Evolutionary conservation across 1,140 invertebrate species (phyloP).

Genomic region (Ceratina calcarata): DNA sequence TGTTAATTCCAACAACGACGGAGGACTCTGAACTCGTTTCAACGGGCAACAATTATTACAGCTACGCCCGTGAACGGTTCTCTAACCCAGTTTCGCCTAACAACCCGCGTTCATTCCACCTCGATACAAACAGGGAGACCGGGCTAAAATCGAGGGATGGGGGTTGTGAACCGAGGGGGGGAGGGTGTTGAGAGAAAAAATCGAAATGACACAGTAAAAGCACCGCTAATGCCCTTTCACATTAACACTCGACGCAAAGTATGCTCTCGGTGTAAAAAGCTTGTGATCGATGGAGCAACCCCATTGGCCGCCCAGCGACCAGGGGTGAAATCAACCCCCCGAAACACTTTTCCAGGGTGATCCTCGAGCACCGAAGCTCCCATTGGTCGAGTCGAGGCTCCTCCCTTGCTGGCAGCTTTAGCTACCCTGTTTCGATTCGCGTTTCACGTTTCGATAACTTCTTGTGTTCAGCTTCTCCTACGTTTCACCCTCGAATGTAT

Average conservation of each 20-base stretch:
- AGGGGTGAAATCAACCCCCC: slow-evolving; percentile 62
- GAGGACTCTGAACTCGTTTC: no score
- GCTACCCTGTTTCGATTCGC: not conserved
- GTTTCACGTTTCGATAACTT: slow-evolving; percentile 39
- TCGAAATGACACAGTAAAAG: slow-evolving; percentile 75
- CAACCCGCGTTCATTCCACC: slow-evolving; percentile 39
- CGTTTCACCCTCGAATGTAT: slow-evolving; percentile 18
- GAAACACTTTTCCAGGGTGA: slow-evolving; percentile 42
- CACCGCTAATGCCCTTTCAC: slow-evolving; percentile 78
- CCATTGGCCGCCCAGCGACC: slow-evolving; percentile 68
- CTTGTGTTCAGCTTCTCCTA: slow-evolving; percentile 18
- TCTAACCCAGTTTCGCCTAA: slow-evolving; percentile 68
- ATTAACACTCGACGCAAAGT: slow-evolving; percentile 79
- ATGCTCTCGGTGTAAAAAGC: slow-evolving; percentile 68
- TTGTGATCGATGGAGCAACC: slow-evolving; percentile 75
- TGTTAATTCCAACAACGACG: not conserved
- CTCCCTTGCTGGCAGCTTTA: slow-evolving; percentile 63
- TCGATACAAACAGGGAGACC: not conserved
- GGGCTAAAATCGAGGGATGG: slow-evolving; percentile 11
- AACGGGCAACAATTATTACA: slow-evolving; percentile 13
- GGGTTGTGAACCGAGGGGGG: slow-evolving; percentile 27
- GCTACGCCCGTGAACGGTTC: slow-evolving; percentile 39
- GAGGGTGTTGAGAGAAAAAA: slow-evolving; percentile 43
- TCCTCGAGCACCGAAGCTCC: slow-evolving; percentile 51
- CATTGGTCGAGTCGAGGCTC: slow-evolving; percentile 58